Base-by-base conservation (phyloP, 2,888 invertebrate genomes). In the Cephus spinipes region DNA sequence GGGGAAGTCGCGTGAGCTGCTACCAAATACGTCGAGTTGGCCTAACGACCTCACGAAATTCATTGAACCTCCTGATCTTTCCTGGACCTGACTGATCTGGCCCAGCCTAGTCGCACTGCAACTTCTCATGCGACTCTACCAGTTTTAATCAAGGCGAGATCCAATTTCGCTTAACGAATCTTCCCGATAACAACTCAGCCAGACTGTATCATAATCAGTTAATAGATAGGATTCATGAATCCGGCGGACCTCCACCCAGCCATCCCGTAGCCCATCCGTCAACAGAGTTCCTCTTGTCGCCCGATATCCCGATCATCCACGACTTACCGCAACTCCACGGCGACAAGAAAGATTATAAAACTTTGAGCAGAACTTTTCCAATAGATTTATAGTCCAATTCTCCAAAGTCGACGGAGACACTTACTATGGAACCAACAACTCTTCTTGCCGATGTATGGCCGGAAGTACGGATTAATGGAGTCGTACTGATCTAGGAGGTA, bases 381-480 rank as follows among this genome's bases (percentile, higher is more conserved):
- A 40, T 40, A 71, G 40, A 74, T 73, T 23, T 75, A 68, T 75
- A 73, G 73, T 76, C 36, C 23, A 71, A 34, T 4, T 69, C 71
- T 69, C 69, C 69, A 6, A 12, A 75, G 79, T 80, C 79, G 77
- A 81, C 73, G 76, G 11, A 69, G 30, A 73, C 69, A 92, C 93
- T 93, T 88, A 95, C 95, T 83, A 81, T 92, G 87, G 81, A 96
- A 95, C 94, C 95, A 96, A 89, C 96, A 96, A 79, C 93, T 92
- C 2, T 92, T 92, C 23, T 87, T 85, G 11, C 95, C 95, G 76
- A 96, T 94, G 81, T 94, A 92, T 0, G 95, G 94, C 74, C 94
- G 93, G 15, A 95, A 90, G 79, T 90, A 83, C 11, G 89, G 86
- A 1, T 91, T 92, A n/a, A 93, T 80, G n/a, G 92, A 76, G n/a